Evolutionary conservation across 2,113 vertebrate species (phyloP).

Genomic region (Nestor notabilis): DNA sequence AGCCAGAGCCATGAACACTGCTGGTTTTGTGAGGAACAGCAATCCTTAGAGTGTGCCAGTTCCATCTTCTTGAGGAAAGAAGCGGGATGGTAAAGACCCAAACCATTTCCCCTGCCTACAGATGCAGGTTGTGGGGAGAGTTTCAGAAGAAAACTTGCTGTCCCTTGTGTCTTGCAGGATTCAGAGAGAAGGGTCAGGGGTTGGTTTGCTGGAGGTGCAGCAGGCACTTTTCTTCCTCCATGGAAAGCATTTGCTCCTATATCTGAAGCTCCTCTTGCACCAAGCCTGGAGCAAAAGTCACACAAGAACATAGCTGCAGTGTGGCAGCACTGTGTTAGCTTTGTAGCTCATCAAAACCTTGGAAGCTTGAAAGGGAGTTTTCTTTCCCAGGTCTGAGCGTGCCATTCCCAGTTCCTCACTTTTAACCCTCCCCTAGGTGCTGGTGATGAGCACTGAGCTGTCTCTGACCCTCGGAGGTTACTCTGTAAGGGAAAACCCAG

Average conservation of each 20-base stretch:
- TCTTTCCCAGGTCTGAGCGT: background rate
- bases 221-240: background rate
- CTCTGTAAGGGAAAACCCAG: background rate
- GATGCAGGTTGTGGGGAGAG: background rate
- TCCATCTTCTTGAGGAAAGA: background rate
- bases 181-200: background rate
- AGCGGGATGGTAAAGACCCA: background rate
- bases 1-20: background rate
- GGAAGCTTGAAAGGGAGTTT: background rate
- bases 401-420: background rate
- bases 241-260: background rate
- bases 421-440: background rate
- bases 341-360: background rate
- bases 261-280: background rate
- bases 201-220: background rate
- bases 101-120: background rate
- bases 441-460: background rate
- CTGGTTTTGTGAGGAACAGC: background rate
- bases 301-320: background rate
- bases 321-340: background rate
- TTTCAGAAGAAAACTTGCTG: background rate
- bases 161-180: background rate
- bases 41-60: background rate
- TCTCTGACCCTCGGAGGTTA: background rate
- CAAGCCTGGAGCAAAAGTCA: background rate